A percentile compares a stretch with the other conserved stretches of the same genome.
Conservation (phyloP, 2,113 vertebrate genomes). For the Eretmochelys imbricata region DNA sequence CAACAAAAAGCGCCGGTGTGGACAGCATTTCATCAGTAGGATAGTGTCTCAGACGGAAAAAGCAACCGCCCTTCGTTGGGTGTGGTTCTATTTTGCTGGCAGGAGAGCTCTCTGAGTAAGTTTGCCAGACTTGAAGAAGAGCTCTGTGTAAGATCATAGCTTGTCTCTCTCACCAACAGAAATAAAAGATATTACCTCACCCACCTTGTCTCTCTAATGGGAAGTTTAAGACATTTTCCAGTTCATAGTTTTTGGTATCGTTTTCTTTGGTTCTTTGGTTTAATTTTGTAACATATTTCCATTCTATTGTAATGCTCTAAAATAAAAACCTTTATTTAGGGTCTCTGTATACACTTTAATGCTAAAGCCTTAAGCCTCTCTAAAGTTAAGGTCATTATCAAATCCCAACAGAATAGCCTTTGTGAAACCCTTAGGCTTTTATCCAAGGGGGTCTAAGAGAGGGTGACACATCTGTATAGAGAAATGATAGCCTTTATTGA, state of each 20-base stretch:
- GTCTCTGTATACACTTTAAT: neutral
- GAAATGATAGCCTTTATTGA: neutral
- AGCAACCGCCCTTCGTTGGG: no score
- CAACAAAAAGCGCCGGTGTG: no score
- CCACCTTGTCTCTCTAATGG: neutral
- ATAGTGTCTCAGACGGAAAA: no score
- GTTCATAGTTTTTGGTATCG: neutral
- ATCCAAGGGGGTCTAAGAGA: neutral
- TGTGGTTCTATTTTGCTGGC: no score
- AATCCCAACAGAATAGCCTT: slow-evolving; percentile 3
- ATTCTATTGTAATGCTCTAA: neutral
- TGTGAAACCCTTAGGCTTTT: slow-evolving; percentile 3
- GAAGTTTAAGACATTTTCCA: neutral
- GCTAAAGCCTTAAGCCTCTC: slow-evolving; percentile 33
- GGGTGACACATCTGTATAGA: neutral
- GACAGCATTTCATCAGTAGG: no score
- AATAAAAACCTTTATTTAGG: slow-evolving; percentile 30
- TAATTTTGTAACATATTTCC: neutral
- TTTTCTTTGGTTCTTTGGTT: neutral
- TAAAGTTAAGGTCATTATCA: slow-evolving; percentile 30
- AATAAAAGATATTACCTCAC: neutral
- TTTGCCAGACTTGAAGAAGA: neutral
- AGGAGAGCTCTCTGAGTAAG: neutral
- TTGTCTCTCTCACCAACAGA: neutral
- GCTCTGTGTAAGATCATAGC: neutral